Percentiles rank a stretch among this genome's conserved stretches.
These are phyloP conservation scores for Chaetogeoica ovagalla DNA, from an alignment of 2,888 invertebrate species.

Conservation along the genomic window DNA sequence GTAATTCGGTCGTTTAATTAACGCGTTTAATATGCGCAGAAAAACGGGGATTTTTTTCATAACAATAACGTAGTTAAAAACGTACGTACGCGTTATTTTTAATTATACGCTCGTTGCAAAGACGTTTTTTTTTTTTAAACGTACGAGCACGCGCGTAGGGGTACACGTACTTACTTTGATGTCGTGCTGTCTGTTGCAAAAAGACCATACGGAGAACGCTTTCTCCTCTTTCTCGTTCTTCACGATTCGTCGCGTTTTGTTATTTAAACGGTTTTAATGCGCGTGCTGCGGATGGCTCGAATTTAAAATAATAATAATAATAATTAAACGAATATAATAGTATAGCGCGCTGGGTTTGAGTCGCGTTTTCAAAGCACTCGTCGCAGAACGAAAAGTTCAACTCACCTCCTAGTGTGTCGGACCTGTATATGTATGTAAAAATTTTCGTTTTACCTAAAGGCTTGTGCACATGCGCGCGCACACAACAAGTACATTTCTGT, in stretches of 20 bases:
- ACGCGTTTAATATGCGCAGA: no score
- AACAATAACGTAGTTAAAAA: no score
- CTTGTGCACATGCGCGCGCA: no score
- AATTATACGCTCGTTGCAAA: constrained; percentile 19
- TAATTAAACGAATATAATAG: neutral
- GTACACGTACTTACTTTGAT: constrained; percentile 20
- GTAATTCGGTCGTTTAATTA: no score
- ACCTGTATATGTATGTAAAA: neutral
- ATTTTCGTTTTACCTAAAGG: no score
- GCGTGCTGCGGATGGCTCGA: neutral
- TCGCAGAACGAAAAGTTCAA: constrained; percentile 23
- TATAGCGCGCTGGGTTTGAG: neutral
- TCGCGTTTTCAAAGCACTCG: constrained; percentile 27
- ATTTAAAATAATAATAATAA: constrained; percentile 27
- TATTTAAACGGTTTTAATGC: constrained; percentile 42
- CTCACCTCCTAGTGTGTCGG: neutral
- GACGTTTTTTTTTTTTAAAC: constrained; percentile 1
- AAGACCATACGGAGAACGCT: neutral
- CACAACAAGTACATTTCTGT: no score
- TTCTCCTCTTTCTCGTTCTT: no score
- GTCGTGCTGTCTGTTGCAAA: constrained; percentile 29
- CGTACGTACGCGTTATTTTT: neutral
- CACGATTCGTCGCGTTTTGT: constrained; percentile 44
- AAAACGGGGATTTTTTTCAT: no score
- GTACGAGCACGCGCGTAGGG: no score